A percentile compares a stretch with the other conserved stretches of the same genome.
Evolutionary conservation across 2,888 invertebrate species (phyloP).

Genomic region (Drosophila prostipennis): DNA sequence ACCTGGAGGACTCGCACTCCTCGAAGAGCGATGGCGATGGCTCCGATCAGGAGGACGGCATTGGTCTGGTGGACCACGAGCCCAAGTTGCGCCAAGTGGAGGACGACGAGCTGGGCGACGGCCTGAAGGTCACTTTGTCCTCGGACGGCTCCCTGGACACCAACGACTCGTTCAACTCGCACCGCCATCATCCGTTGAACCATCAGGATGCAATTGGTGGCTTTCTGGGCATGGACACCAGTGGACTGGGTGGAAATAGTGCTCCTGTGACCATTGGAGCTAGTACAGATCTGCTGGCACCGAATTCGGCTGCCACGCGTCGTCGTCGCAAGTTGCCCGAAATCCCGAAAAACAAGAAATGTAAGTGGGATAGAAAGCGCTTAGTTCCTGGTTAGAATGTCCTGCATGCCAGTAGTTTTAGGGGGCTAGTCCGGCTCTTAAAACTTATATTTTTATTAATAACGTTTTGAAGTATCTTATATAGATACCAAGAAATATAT

Average conservation of each 20-base stretch:
- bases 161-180: conserved; percentile 81
- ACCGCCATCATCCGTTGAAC: conserved; percentile 80
- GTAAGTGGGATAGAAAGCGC: conserved; percentile 85
- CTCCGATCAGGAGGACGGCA: conserved; percentile 87
- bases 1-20: conserved; percentile 90
- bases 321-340: conserved; percentile 93
- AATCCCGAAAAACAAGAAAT: conserved; percentile 94
- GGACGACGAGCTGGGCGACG: conserved; percentile 84
- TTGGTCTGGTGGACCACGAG: conserved; percentile 56
- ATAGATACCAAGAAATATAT: no score
- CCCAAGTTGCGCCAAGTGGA: conserved; percentile 81
- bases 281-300: conserved; percentile 62
- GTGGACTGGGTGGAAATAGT: conserved; percentile 18
- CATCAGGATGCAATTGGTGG: conserved; percentile 82
- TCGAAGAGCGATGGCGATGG: conserved; percentile 90
- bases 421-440: not conserved
- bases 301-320: conserved; percentile 83
- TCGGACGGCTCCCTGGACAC: conserved; percentile 82
- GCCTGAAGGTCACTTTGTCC: conserved; percentile 81
- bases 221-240: conserved; percentile 70
- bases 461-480: no score
- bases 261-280: conserved; percentile 53
- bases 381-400: conserved; percentile 3
- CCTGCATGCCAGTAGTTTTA: not conserved
- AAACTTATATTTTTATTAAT: no score